Base-by-base conservation (phyloP, 92 coral and sea anemone species). In the Meandrina meandrites region DNA sequence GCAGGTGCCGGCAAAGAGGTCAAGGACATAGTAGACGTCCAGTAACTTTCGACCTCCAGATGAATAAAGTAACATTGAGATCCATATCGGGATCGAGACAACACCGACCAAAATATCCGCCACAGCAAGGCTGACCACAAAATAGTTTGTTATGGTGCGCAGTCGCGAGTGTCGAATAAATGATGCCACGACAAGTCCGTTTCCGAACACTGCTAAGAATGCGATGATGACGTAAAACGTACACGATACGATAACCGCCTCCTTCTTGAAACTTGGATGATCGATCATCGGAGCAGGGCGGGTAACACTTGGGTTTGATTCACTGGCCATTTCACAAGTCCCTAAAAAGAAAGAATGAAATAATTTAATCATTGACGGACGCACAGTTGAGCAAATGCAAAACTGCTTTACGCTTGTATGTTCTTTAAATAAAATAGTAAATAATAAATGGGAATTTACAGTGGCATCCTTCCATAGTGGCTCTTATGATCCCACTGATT, bases 1-100 rank as follows among this genome's bases (percentile, higher is more conserved):
- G 30, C 94, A 91, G 10, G 86, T 90, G 60, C 98, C 98, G 0
- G 96, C 89, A 69, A 95, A 95, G 16, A 89, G 83, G 84, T 95
- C 98, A 15, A 95, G 83, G 32, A 89, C 78, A 12, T 42, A 40
- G 69, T 91, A 95, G 51, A 91, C 91, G 15, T 10, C 66, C n/a
- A 22, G 48, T 40, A 90, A 76, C 4, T 72, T 53, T 5, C 18
- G 60, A 71, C 83, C 88, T 3, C 90, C 88, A 11, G 75, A 53
- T 7, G 91, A 71, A 31, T 88, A 81, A 5, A 94, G 86, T 32
- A 94, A 62, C 35, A 78, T 66, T 6, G 91, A 81, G 83, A 91
- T 78, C 98, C 98, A 95, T 89, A 95, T 93, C 8, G 98, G 94
- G 30, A 95, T 92, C 28, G 98, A 95, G 67, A 87, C 56, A 53